Evolutionary conservation across 2,113 vertebrate genomes (phyloP), one percentile per base, ranked within the genome.

Genomic region (Jaculus jaculus): DNA sequence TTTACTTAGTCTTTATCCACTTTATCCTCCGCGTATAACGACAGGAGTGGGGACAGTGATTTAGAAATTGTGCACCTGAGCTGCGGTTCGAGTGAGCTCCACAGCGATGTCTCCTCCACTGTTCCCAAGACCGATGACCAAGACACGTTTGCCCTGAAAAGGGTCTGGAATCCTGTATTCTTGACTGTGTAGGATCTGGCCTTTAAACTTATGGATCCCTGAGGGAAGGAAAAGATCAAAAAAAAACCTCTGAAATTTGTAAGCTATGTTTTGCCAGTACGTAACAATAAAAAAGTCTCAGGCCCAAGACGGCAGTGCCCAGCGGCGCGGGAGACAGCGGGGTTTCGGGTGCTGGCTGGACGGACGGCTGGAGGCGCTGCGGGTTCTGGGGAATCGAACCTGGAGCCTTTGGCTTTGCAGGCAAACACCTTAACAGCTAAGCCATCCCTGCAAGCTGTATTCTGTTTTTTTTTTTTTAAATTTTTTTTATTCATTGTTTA

Each of bases 81-180:
- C 85, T 93, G 99, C 98, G 30, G 89, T 97, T 4, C 84, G 98
- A 54, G 99, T 99, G 74, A 99, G 97, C 93, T 99, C 99, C 95
- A 98, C 99, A 0, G 99, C 98, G 10, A 99, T 86, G 87, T 99
- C 99, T 0, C 98, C 98, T 0, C 98, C 99, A 0, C 99, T 99
- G 96, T 99, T 99, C 13, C 99, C 99, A 39, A 98, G 97, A 37
- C 99, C 99, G 0, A 99, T 91, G 79, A 99, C 98, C 5, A 99
- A 94, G 86, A 99, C 97, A 0, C 97, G 98, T 93, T 99, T 99
- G 84, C 98, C 99, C 61, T 89, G 96, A 97, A 98, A 99, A 24
- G 78, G 89, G 58, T 98, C 97, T 34, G 96, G 95, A 3, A 97
- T 96, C 97, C 96, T 99, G 91, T 99, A 99, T 3, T 99, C 98